Evolutionary conservation across 2,797 vertebrate genomes (phyloP), one percentile per base, ranked within the genome.

Genomic region (Myioborus miniatus): DNA sequence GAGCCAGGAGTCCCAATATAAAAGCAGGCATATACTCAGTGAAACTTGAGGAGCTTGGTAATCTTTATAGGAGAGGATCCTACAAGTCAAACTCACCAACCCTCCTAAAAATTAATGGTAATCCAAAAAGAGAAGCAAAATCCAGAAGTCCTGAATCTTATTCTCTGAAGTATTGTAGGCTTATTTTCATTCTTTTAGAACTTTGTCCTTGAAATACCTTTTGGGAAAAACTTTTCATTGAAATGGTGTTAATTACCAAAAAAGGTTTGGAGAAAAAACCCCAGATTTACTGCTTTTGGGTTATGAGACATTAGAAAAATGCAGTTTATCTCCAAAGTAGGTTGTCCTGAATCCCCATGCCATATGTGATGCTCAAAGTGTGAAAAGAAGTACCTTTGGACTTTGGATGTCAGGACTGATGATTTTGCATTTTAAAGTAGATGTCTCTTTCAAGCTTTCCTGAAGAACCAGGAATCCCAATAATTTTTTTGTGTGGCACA

Each of bases 41-140:
- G 70, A 77, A 87, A 83, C 8, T 4, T 47, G 23, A 43, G 60
- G 12, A 2, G 3, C 52, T 63, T 56, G 41, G 2, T 67, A 70
- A 64, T 63, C 78, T 80, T 68, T 81, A 46, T 43, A 89, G 62
- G 11, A 71, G 37, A 65, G 19, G 12, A 90, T 58, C 19, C 29
- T 62, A 41, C 37, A 62, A 68, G 34, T 55, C 13, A 62, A 83
- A 80, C 17, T 81, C 43, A 43, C 74, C 22, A 58, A 74, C 47
- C 41, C 41, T 82, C 26, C 41, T 85, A 49, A 89, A 96, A 92
- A 53, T 49, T 50, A 75, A 59, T 29, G 36, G 12, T 69, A 81
- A 85, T 88, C 34, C 52, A 87, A 60, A 91, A 63, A 44, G 20
- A 81, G 69, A 88, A 88, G 20, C n/a, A 89, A 87, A 90, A 89